phyloP scores from a whole-genome alignment of 2,888 invertebrate genomes.

The Phymatocera aterrima region DNA sequence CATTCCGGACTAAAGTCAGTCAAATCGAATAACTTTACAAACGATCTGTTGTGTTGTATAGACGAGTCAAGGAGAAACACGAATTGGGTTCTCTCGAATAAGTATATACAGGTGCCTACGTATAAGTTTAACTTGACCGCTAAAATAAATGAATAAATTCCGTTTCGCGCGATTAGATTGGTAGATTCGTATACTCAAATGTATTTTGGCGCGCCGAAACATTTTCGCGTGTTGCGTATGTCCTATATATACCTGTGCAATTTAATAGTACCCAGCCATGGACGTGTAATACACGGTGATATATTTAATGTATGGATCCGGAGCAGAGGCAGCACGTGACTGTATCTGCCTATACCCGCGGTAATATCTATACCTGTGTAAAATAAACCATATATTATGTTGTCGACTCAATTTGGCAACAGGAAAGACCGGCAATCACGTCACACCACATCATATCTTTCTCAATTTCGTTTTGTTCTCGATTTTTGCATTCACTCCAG shows the following conservation, averaged over 20 bases:
- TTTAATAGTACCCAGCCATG: no score
- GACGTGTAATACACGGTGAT: background rate
- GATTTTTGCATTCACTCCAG: background rate
- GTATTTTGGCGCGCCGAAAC: background rate
- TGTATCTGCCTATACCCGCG: no score
- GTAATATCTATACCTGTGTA: no score
- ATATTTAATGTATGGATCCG: constrained; percentile 38
- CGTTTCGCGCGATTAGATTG: background rate
- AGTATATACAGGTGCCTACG: no score
- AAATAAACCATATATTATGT: constrained; percentile 31
- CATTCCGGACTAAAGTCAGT: no score
- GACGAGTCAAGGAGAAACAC: constrained; percentile 20
- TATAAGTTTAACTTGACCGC: background rate
- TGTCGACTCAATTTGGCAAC: constrained; percentile 20
- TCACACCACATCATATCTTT: background rate
- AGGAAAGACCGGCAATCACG: constrained; percentile 19
- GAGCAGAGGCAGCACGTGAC: constrained; percentile 35
- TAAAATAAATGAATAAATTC: no score
- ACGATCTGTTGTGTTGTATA: no score
- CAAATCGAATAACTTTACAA: no score
- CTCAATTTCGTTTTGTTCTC: background rate
- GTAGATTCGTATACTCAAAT: background rate
- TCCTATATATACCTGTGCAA: no score
- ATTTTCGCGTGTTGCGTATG: background rate
- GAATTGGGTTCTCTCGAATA: constrained; percentile 8